Base-by-base conservation (phyloP, 2,113 vertebrate genomes). In the Myiozetetes cayanensis region DNA sequence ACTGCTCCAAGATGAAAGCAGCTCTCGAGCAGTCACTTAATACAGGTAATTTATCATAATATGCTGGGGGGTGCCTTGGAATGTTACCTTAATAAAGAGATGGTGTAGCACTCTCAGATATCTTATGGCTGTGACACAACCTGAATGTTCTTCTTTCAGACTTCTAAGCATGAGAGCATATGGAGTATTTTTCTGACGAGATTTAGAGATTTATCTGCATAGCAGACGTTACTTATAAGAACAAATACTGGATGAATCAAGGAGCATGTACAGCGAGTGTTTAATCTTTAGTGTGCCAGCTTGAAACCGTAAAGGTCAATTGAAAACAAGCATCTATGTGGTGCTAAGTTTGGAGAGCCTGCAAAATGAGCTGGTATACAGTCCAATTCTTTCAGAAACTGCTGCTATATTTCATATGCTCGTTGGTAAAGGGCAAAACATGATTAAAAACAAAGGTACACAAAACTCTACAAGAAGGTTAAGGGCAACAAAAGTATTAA, bases 1-100 rank as follows among this genome's bases (percentile, higher is more conserved):
- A 92, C 84, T 85, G 76, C 77, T 65, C 37, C 27, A 84, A 91
- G 89, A 92, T 61, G 84, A 94, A 94, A 89, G 87, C 31, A 81
- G 72, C 79, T 93, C 77, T 90, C 0, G 1, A 77, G 85, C 80
- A 72, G 72, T 53, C 86, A 74, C 52, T 90, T 94, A 94, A 87
- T 44, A 71, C 13, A 75, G 52, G 73, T 79, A 89, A 87, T 95
- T 85, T 30, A 81, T 93, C 73, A 93, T 70, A 91, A 92, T 78
- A 52, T 30, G 73, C 89, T 92, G 61, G 41, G 68, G 59, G 72
- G 61, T 96, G 77, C 79, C 79, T 88, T 81, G 86, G 74, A 82
- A 82, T 68, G 89, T 68, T 97, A 89, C 58, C 61, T 87, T 75
- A 94, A 89, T 59, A 92, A 92, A 87, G 80, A 92, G 73, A 89